Conservation (phyloP, 2,797 vertebrate species). For the Balearica regulorum region DNA sequence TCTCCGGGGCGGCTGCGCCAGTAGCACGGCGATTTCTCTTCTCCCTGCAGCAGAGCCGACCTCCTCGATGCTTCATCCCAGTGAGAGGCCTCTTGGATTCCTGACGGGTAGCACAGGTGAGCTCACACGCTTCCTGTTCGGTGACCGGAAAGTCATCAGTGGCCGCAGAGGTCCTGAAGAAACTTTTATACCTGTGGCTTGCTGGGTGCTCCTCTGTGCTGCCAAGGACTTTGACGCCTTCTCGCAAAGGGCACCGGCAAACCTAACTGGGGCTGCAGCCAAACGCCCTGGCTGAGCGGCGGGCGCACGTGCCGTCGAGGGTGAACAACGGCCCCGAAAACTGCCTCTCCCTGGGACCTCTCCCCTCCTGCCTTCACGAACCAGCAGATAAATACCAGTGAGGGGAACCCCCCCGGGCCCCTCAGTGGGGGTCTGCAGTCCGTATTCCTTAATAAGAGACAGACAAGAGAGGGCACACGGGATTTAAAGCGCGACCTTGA, state of each 20-base stretch:
- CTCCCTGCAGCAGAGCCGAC: background rate
- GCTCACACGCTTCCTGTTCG: rapidly evolving
- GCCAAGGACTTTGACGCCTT: rapidly evolving
- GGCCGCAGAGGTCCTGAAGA: background rate
- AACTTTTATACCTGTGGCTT: background rate
- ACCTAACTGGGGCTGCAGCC: background rate
- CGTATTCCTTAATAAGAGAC: rapidly evolving
- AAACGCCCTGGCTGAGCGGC: rapidly evolving
- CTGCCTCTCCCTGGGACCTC: no score
- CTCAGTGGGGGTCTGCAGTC: background rate
- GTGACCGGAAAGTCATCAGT: rapidly evolving
- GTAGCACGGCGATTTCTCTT: background rate
- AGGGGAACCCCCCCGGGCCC: background rate
- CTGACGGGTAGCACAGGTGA: background rate
- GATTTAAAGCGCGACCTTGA: background rate
- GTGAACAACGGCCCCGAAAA: rapidly evolving
- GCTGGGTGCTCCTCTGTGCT: background rate
- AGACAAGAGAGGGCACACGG: rapidly evolving
- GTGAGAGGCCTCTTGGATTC: background rate
- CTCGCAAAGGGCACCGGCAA: background rate
- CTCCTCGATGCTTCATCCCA: background rate
- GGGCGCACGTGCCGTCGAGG: rapidly evolving
- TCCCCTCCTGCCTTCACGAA: background rate
- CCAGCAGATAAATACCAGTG: rapidly evolving
- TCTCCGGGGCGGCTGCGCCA: background rate